These are phyloP conservation scores for Gallinago stenura DNA, from an alignment of 2,797 vertebrate genomes.

Conservation along the genomic window DNA sequence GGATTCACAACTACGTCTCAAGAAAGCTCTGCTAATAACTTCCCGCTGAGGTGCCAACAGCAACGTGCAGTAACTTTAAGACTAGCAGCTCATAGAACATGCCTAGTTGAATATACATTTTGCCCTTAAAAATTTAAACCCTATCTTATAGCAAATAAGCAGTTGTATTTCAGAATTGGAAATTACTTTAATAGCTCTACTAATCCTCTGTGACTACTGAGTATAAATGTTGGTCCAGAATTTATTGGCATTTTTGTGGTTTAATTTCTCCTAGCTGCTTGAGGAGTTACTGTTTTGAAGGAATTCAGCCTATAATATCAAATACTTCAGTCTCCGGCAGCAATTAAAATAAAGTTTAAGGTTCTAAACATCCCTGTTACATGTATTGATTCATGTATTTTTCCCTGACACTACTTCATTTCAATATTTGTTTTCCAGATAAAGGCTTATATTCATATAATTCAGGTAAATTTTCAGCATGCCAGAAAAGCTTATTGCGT, in stretches of 20 bases:
- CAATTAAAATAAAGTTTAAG: constrained; percentile 15
- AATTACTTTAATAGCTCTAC: not conserved
- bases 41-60: not conserved
- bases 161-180: not conserved
- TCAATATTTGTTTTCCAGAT: constrained; percentile 90
- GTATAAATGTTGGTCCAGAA: not conserved
- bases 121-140: not conserved
- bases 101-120: not conserved
- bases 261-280: constrained; percentile 33
- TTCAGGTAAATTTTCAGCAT: constrained; percentile 91
- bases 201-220: not conserved
- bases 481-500: constrained; percentile 73
- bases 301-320: not conserved
- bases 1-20: not conserved
- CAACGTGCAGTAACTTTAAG: not conserved
- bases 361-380: constrained; percentile 65
- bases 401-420: constrained; percentile 81
- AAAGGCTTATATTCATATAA: constrained; percentile 92
- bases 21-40: not conserved
- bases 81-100: not conserved
- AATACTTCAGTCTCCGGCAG: not conserved
- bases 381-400: constrained; percentile 65
- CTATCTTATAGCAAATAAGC: not conserved
- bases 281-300: not conserved
- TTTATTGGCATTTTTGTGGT: constrained; percentile 2